Conservation (phyloP, 53 echinoderm and acorn worm species). For the Apostichopus leukothele region DNA sequence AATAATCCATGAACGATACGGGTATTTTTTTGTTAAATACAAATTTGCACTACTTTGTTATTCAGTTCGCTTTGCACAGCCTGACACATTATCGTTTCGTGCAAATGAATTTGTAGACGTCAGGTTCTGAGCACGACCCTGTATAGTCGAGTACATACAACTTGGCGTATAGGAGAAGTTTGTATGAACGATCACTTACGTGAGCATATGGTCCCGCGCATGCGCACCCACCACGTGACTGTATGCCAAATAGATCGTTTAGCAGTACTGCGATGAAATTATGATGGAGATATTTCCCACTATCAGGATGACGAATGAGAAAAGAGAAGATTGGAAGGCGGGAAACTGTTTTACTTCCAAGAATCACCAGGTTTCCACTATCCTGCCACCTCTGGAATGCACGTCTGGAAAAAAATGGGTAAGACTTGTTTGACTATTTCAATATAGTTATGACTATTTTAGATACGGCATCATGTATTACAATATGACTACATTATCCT, state of each 20-base stretch:
- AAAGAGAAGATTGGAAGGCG: slow-evolving; percentile 96
- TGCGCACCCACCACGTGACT: slow-evolving; percentile 93
- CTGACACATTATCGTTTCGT: too few relatives aligned
- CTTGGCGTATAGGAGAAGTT: neutral
- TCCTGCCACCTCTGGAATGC: slow-evolving; percentile 85
- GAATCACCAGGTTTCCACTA: slow-evolving; percentile 75
- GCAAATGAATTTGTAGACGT: too few relatives aligned
- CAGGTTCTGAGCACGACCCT: too few relatives aligned
- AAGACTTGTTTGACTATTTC: too few relatives aligned
- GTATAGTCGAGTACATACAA: neutral
- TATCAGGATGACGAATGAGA: slow-evolving; percentile 73
- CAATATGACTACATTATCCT: too few relatives aligned
- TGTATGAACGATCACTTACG: slow-evolving; percentile 42
- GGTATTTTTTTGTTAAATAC: too few relatives aligned
- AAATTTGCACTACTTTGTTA: too few relatives aligned
- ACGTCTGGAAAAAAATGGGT: slow-evolving; percentile 47
- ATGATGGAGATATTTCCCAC: slow-evolving; percentile 85
- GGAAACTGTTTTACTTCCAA: slow-evolving; percentile 73
- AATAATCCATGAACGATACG: too few relatives aligned
- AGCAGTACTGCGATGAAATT: slow-evolving; percentile 88
- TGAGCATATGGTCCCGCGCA: slow-evolving; percentile 98
- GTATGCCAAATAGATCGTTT: slow-evolving; percentile 94
- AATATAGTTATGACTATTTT: too few relatives aligned
- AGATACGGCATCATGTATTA: too few relatives aligned
- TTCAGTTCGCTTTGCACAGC: too few relatives aligned